phyloP scores from a whole-genome alignment of 2,797 vertebrate genomes.

The Ptychobarbus kaznakovi region DNA sequence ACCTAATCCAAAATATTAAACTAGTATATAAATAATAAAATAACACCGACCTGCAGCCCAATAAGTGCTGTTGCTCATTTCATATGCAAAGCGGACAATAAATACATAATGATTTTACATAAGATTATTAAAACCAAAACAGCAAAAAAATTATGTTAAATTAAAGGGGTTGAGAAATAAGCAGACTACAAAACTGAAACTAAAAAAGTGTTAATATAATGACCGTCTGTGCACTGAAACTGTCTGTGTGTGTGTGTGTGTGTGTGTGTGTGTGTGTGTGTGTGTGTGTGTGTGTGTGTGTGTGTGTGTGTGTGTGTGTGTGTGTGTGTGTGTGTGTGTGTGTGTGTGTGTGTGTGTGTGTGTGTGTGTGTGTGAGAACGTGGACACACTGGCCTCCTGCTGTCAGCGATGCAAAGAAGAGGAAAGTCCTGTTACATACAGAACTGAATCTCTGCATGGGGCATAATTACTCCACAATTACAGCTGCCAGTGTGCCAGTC shows the following conservation, averaged over 20 bases:
- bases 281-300: no score
- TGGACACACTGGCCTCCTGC: background rate
- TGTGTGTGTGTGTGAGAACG: background rate
- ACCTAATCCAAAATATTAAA: no score
- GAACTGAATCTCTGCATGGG: constrained; percentile 49
- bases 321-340: no score
- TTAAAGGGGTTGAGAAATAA: background rate
- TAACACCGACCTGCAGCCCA: no score
- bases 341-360: background rate
- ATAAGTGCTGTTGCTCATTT: background rate
- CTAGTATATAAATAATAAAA: no score
- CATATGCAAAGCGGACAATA: background rate
- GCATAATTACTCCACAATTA: constrained; percentile 58
- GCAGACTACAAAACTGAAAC: no score
- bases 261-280: no score
- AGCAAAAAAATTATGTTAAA: background rate
- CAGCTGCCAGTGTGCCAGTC: constrained; percentile 56
- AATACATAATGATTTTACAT: background rate
- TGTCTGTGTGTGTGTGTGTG: no score
- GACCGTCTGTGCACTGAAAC: no score
- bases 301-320: no score
- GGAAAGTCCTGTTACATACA: constrained; percentile 55
- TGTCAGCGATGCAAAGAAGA: constrained; percentile 49
- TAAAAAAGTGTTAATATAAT: no score
- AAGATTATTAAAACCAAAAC: background rate